These are phyloP conservation scores for Thaumatotibia leucotreta DNA, from an alignment of 1,140 invertebrate species.

Conservation along the genomic window DNA sequence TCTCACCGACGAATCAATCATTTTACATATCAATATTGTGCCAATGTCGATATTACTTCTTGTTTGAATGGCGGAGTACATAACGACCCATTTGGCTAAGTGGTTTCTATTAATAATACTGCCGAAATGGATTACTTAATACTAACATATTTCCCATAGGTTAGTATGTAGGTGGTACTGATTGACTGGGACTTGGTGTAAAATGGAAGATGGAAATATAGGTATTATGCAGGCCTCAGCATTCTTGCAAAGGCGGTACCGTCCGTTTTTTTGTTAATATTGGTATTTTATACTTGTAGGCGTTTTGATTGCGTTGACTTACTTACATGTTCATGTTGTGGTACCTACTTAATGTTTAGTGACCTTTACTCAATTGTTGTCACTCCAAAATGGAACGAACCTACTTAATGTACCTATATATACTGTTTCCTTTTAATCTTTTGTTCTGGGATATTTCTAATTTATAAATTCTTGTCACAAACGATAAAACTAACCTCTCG, in stretches of 20 bases:
- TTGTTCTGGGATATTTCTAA: neutral
- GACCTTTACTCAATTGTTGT: neutral
- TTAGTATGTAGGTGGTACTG: neutral
- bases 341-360: neutral
- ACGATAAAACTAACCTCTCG: neutral
- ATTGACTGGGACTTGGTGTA: no score
- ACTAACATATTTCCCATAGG: neutral
- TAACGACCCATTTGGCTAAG: neutral
- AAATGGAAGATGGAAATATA: no score
- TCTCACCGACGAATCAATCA: neutral
- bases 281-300: no score
- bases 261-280: no score
- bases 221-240: no score
- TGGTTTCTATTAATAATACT: constrained; percentile 8
- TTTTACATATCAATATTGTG: neutral
- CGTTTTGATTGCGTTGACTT: no score
- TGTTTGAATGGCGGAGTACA: neutral
- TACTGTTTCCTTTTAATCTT: neutral
- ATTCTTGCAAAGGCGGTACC: no score
- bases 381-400: neutral
- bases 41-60: neutral
- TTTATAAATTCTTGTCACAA: neutral
- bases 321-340: no score
- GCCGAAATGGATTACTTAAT: neutral
- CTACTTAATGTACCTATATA: neutral